A percentile compares a stretch with the other conserved stretches of the same genome.
These are phyloP conservation scores for Gavia stellata DNA, from an alignment of 2,113 vertebrate species.

Conservation along the genomic window DNA sequence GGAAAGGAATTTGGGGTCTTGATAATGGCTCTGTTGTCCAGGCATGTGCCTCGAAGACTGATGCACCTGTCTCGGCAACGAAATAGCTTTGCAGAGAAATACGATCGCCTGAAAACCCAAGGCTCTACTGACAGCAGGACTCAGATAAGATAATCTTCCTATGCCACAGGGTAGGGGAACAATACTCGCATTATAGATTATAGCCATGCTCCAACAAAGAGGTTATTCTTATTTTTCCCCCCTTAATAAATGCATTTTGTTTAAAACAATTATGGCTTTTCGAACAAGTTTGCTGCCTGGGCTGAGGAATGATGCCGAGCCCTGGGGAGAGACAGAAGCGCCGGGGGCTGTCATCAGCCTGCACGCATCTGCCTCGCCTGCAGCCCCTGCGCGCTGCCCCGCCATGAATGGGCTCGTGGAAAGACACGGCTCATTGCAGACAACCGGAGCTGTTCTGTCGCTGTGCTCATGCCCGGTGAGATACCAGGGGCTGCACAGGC, in stretches of 20 bases:
- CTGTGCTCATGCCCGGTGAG: background rate
- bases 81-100: slow-evolving; percentile 78
- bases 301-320: background rate
- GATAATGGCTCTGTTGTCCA: slow-evolving; percentile 73
- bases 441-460: background rate
- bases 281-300: background rate
- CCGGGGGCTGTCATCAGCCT: background rate
- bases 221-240: slow-evolving; percentile 69
- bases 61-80: slow-evolving; percentile 79
- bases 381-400: background rate
- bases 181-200: slow-evolving; percentile 76
- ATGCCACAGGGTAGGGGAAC: slow-evolving; percentile 64
- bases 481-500: background rate
- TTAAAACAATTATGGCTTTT: slow-evolving; percentile 51
- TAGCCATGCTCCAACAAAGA: slow-evolving; percentile 74
- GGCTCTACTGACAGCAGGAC: slow-evolving; percentile 54
- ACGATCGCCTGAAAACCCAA: slow-evolving; percentile 54
- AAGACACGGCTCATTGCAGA: rapidly evolving
- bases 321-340: background rate
- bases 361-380: background rate
- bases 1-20: slow-evolving; percentile 50
- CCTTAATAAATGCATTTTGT: slow-evolving; percentile 68
- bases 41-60: slow-evolving; percentile 72
- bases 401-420: background rate
- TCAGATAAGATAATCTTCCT: slow-evolving; percentile 70